Evolutionary conservation across 2,888 invertebrate genomes (phyloP).

Genomic region (Pandemis corylana): DNA sequence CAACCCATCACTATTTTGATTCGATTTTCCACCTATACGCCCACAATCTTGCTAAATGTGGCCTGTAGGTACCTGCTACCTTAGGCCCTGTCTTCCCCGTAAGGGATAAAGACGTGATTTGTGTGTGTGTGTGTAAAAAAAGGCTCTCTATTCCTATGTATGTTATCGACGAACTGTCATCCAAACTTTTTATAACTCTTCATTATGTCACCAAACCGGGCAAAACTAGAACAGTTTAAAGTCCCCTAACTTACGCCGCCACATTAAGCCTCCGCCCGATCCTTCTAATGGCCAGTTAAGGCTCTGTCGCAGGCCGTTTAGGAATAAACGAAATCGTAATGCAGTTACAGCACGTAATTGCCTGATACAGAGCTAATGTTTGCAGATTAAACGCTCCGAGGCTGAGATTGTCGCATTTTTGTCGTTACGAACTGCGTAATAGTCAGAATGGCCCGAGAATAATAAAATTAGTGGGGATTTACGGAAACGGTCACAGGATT

Average conservation of each 20-base stretch:
- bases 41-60: no score
- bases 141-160: no score
- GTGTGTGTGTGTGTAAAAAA: no score
- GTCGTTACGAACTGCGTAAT: constrained; percentile 17
- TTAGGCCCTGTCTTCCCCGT: no score
- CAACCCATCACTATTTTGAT: no score
- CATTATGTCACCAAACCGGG: constrained; percentile 6
- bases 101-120: no score
- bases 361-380: constrained; percentile 59
- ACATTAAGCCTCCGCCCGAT: constrained; percentile 43
- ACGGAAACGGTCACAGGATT: constrained; percentile 6
- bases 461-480: constrained; percentile 24
- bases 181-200: neutral
- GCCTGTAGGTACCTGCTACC: no score
- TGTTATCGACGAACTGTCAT: neutral
- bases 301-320: constrained; percentile 54
- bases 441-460: constrained; percentile 19
- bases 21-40: no score
- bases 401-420: constrained; percentile 39
- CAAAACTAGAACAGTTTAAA: constrained; percentile 2
- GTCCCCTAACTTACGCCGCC: constrained; percentile 17
- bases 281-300: constrained; percentile 60
- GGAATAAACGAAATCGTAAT: constrained; percentile 67
- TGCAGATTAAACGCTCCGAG: constrained; percentile 51
- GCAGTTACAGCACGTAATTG: constrained; percentile 65